phyloP scores from a whole-genome alignment of 2,888 invertebrate species.

The Theretra japonica region DNA sequence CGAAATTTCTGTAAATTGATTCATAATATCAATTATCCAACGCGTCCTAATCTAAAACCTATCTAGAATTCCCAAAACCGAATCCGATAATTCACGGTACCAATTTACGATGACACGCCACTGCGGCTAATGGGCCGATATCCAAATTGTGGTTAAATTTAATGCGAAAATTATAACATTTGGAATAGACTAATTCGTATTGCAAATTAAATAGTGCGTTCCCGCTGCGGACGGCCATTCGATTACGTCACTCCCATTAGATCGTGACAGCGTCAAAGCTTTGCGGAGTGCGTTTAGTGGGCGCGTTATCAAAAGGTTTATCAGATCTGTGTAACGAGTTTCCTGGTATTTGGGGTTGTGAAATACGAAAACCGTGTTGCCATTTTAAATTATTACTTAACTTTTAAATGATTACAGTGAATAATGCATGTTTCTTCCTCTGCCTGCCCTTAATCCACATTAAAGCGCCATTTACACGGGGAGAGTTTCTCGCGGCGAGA shows the following conservation, averaged over 20 bases:
- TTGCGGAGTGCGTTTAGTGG: conserved; percentile 33
- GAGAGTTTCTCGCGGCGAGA: no score
- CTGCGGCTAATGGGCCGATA: conserved; percentile 33
- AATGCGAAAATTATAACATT: conserved; percentile 51
- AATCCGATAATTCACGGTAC: conserved; percentile 27
- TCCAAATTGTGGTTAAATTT: conserved; percentile 46
- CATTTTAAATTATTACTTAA: no score
- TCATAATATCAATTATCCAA: background rate
- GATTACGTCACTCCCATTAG: conserved; percentile 45
- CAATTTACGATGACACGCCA: conserved; percentile 18
- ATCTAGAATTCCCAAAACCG: conserved; percentile 18
- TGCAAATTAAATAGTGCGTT: conserved; percentile 45
- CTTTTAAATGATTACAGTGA: no score
- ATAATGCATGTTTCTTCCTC: no score
- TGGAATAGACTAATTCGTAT: conserved; percentile 35
- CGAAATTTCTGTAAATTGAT: background rate
- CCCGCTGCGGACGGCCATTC: conserved; percentile 45
- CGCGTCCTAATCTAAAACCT: background rate
- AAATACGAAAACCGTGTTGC: no score
- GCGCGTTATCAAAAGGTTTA: conserved; percentile 28
- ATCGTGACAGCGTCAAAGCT: conserved; percentile 36
- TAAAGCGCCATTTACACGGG: no score
- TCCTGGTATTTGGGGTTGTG: background rate
- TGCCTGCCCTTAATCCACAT: no score
- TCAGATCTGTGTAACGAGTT: background rate